Base-by-base conservation (phyloP, 2,113 vertebrate genomes). In the Callocephalon fimbriatum region DNA sequence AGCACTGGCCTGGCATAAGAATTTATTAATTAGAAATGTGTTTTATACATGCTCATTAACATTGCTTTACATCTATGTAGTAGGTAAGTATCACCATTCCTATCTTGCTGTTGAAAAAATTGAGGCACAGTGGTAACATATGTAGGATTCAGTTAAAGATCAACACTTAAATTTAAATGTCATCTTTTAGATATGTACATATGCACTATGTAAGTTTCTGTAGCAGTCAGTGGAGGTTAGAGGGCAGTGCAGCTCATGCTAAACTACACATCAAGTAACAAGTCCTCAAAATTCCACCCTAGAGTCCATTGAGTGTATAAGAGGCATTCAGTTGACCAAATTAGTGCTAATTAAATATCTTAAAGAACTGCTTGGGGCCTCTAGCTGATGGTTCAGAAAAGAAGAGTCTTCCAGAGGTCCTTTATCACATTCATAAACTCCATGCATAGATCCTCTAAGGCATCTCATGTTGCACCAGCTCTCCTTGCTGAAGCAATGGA, bases 281-380 rank as follows among this genome's bases (percentile, higher is more conserved):
- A 35, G 45, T 77, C 37, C 66, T 45, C 65, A 77, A 45, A 56
- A 81, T 74, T 42, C 50, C 26, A 9, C 40, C 35, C 8, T 16
- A 15, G 18, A 45, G 32, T 61, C 44, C 0, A 0, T 3, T 17
- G 59, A 44, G 18, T 27, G 5, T 45, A 8, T 58, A 35, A 35
- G 56, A 58, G 56, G 21, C 56, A 35, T 58, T 58, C 32, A 48
- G 6, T 70, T 81, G 68, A 18, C 45, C 14, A n/a, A 76, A 45
- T 71, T 56, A 53, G 38, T 77, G 23, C 70, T 62, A 29, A 72
- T 61, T 83, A 79, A 82, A 61, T 83, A 47, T 26, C 17, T 22
- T 54, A 10, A 42, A 84, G 40, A 63, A 67, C 44, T 25, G 81
- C n/a, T 31, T 23, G 6, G 21, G 31, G 8, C 27, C 16, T 71